These are phyloP conservation scores for Alfaro cultratus DNA, from an alignment of 2,797 vertebrate genomes.

Conservation along the genomic window DNA sequence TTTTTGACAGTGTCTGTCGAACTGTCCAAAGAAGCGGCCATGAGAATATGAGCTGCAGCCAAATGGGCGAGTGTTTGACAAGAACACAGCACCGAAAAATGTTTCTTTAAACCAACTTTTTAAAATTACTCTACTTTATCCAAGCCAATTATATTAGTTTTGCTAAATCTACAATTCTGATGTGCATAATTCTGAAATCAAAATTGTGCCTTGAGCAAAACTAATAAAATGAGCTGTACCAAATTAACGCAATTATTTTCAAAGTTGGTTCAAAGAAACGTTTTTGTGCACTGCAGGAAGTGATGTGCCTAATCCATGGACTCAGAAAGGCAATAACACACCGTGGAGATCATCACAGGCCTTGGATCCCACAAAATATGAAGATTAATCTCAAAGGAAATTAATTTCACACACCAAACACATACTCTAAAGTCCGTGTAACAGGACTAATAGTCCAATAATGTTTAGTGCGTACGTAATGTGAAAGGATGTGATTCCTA, in stretches of 20 bases:
- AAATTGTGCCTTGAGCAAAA: too few species aligned
- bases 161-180: too few species aligned
- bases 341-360: slow-evolving; percentile 71
- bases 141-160: too few species aligned
- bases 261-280: too few species aligned
- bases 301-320: slow-evolving; percentile 70
- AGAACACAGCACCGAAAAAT: slow-evolving; percentile 57
- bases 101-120: too few species aligned
- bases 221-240: too few species aligned
- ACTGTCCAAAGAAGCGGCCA: slow-evolving; percentile 46
- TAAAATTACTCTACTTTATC: too few species aligned
- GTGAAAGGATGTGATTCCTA: slow-evolving; percentile 39
- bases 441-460: slow-evolving; percentile 29
- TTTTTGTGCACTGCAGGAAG: neutral
- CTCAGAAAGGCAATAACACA: slow-evolving; percentile 77
- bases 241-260: too few species aligned
- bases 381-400: slow-evolving; percentile 50
- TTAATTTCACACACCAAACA: slow-evolving; percentile 50
- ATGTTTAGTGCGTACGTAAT: slow-evolving; percentile 5
- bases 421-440: slow-evolving; percentile 33
- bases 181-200: too few species aligned
- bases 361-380: slow-evolving; percentile 69
- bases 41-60: slow-evolving; percentile 48
- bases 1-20: slow-evolving; percentile 50
- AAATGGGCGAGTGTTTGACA: slow-evolving; percentile 66